Evolutionary conservation across 2,797 vertebrate species (phyloP).

Genomic region (Erethizon dorsatum): DNA sequence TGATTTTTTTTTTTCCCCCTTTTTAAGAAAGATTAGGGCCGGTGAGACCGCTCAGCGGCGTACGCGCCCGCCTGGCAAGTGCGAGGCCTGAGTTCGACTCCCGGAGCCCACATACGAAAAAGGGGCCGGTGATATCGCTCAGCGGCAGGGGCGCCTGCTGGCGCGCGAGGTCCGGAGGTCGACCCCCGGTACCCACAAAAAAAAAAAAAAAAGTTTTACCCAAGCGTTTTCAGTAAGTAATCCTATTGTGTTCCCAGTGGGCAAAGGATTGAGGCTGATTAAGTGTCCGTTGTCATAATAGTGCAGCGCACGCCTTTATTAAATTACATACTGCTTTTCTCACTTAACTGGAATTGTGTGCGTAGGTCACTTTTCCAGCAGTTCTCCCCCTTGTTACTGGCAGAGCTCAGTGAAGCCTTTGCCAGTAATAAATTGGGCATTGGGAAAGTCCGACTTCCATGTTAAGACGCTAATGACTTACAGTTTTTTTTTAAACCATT

Average conservation of each 20-base stretch:
- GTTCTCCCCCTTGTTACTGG: constrained; percentile 85
- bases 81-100: no score
- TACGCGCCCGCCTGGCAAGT: no score
- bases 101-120: no score
- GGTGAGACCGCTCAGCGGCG: no score
- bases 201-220: constrained; percentile 76
- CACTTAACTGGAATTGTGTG: constrained; percentile 81
- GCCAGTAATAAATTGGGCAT: constrained; percentile 88
- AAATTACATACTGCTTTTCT: constrained; percentile 84
- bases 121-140: no score
- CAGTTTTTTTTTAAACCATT: constrained; percentile 81
- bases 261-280: constrained; percentile 84
- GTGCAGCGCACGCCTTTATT: constrained; percentile 83
- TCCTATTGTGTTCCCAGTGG: constrained; percentile 77
- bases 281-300: constrained; percentile 83
- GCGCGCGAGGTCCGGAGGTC: no score
- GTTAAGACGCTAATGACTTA: constrained; percentile 85
- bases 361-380: constrained; percentile 84
- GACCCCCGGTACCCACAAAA: no score
- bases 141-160: no score
- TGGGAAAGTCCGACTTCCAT: constrained; percentile 88
- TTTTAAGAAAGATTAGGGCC: neutral
- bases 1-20: constrained; percentile 45
- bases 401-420: constrained; percentile 83
- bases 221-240: constrained; percentile 81